phyloP scores from a whole-genome alignment of 2,888 invertebrate genomes.

The Drosophila affinis region DNA sequence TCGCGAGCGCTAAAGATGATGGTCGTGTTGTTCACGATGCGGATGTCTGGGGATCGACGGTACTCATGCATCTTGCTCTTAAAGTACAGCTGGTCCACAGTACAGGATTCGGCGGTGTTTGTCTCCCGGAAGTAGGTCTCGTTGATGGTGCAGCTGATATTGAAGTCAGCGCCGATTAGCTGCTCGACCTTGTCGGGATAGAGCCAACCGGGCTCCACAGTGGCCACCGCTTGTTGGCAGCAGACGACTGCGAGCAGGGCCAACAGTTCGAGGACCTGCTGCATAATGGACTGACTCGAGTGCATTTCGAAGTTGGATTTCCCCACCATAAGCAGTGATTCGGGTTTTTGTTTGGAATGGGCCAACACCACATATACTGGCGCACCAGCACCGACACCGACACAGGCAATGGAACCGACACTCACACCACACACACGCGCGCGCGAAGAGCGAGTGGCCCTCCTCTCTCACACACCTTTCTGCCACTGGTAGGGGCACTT shows the following conservation, averaged over 20 bases:
- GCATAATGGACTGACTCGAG: slow-evolving; percentile 6
- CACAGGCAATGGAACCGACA: slow-evolving; percentile 31
- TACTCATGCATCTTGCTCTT: slow-evolving; percentile 22
- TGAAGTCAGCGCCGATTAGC: slow-evolving; percentile 73
- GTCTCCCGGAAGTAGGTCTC: slow-evolving; percentile 43
- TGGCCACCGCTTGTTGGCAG: slow-evolving; percentile 14
- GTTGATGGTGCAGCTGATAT: slow-evolving; percentile 80
- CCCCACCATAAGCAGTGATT: not conserved
- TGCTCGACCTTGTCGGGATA: slow-evolving; percentile 67
- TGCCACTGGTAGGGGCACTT: slow-evolving; percentile 55
- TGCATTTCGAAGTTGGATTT: not conserved
- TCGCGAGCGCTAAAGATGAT: slow-evolving; percentile 69
- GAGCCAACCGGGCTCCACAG: slow-evolving; percentile 67
- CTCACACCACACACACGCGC: slow-evolving; percentile 46
- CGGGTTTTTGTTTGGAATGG: slow-evolving; percentile 15
- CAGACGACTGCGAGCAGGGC: slow-evolving; percentile 16
- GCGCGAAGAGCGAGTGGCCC: slow-evolving; percentile 40
- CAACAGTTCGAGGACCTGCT: slow-evolving; percentile 25
- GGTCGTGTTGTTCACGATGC: slow-evolving; percentile 67
- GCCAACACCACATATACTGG: not conserved
- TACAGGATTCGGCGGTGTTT: slow-evolving; percentile 50
- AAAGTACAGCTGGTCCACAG: slow-evolving; percentile 69
- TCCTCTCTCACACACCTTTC: slow-evolving; percentile 35
- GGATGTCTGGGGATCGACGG: slow-evolving; percentile 18
- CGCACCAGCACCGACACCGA: slow-evolving; percentile 18